Conservation (phyloP, 2,797 vertebrate species). For the Cuniculus paca region DNA sequence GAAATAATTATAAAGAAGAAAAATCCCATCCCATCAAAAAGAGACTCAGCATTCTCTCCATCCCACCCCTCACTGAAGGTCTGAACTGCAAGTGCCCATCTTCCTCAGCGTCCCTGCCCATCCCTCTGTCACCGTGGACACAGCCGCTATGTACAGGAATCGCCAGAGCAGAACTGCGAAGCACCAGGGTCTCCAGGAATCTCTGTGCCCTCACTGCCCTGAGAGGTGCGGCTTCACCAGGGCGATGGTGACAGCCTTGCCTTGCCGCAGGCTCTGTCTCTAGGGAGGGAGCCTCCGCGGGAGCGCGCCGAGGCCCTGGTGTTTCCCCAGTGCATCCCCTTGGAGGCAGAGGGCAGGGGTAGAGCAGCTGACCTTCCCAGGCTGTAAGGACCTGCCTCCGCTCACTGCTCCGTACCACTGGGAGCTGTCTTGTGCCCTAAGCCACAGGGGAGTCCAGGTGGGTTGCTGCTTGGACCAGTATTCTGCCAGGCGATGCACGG, state of each 20-base stretch:
- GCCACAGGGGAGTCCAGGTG: slow-evolving; percentile 61
- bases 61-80: slow-evolving; percentile 59
- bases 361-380: slow-evolving; percentile 7
- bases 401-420: slow-evolving; percentile 27
- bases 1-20: slow-evolving; percentile 83
- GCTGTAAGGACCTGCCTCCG: slow-evolving; percentile 45
- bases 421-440: slow-evolving; percentile 68
- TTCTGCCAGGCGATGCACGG: slow-evolving; percentile 50
- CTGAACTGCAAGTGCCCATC: slow-evolving; percentile 27
- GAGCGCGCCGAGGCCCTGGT: slow-evolving; percentile 34
- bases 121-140: slow-evolving; percentile 54
- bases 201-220: slow-evolving; percentile 53
- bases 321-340: neutral
- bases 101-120: neutral
- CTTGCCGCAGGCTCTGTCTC: no score
- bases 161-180: slow-evolving; percentile 69
- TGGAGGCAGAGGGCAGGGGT: slow-evolving; percentile 23
- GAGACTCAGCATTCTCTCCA: slow-evolving; percentile 69
- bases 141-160: slow-evolving; percentile 52
- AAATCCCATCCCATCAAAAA: slow-evolving; percentile 62
- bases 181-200: slow-evolving; percentile 74
- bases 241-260: slow-evolving; percentile 41
- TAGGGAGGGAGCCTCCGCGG: slow-evolving; percentile 62
- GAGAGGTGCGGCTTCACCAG: slow-evolving; percentile 32
- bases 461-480: slow-evolving; percentile 64